phyloP scores from a whole-genome alignment of 2,113 vertebrate species.

The Trinectes maculatus region DNA sequence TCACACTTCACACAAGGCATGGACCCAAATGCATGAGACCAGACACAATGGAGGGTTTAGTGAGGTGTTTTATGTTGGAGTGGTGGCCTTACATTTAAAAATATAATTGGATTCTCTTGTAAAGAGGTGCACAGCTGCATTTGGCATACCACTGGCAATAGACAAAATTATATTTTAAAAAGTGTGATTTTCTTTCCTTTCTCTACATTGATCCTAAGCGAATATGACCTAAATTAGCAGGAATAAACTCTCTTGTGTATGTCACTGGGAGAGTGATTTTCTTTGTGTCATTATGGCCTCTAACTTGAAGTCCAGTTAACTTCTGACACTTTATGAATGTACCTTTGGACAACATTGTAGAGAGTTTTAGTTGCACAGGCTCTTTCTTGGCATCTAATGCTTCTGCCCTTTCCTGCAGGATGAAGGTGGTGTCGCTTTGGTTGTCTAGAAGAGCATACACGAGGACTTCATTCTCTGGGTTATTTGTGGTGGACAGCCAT shows the following conservation, averaged over 20 bases:
- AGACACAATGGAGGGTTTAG: too few species aligned
- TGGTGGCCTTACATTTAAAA: too few species aligned
- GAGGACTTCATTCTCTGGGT: not conserved
- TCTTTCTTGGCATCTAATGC: not conserved
- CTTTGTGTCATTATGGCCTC: not conserved
- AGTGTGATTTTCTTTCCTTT: too few species aligned
- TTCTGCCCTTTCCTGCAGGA: not conserved
- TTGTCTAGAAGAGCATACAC: not conserved
- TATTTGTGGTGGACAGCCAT: not conserved
- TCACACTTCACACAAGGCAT: too few species aligned
- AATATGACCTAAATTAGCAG: not conserved
- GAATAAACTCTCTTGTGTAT: not conserved
- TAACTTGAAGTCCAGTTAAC: not conserved
- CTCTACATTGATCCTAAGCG: too few species aligned
- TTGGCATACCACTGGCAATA: too few species aligned
- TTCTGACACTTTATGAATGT: not conserved
- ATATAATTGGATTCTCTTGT: too few species aligned
- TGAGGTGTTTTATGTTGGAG: too few species aligned
- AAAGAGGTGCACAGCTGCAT: too few species aligned
- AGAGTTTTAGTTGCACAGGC: not conserved
- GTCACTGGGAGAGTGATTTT: not conserved
- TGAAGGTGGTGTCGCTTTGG: not conserved
- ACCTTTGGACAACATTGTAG: not conserved
- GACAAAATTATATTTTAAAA: too few species aligned
- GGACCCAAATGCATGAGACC: too few species aligned